Conservation (phyloP, 1,140 invertebrate genomes). For the Hycleus phaleratus region DNA sequence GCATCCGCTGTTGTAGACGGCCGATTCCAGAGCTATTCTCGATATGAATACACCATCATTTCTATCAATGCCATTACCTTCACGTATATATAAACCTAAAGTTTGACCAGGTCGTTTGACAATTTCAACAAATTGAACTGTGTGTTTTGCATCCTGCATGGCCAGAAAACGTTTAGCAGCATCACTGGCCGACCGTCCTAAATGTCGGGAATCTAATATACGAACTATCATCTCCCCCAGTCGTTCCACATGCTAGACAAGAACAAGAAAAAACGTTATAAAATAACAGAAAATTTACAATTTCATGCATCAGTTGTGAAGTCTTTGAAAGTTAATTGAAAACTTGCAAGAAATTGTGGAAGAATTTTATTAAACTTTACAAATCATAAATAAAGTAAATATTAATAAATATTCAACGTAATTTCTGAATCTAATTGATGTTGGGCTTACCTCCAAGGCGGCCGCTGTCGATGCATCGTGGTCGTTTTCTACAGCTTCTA, state of each 20-base stretch:
- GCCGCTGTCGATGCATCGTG: slow-evolving; percentile 86
- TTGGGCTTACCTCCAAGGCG: slow-evolving; percentile 60
- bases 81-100: slow-evolving; percentile 93
- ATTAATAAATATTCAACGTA: too few relatives aligned
- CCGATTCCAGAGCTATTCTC: slow-evolving; percentile 92
- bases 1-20: slow-evolving; percentile 93
- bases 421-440: too few relatives aligned
- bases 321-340: background rate
- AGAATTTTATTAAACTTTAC: too few relatives aligned
- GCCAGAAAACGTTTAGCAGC: slow-evolving; percentile 74
- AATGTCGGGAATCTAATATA: slow-evolving; percentile 75
- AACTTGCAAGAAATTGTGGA: background rate
- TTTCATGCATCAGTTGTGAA: background rate
- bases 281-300: background rate
- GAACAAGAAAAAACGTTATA: background rate
- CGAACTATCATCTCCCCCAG: slow-evolving; percentile 91
- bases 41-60: slow-evolving; percentile 97
- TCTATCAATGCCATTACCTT: slow-evolving; percentile 89
- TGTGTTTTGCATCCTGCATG: slow-evolving; percentile 68
- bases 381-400: too few relatives aligned
- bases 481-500: slow-evolving; percentile 92
- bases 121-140: slow-evolving; percentile 94
- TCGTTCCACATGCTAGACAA: slow-evolving; percentile 66
- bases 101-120: slow-evolving; percentile 98
- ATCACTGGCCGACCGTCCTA: slow-evolving; percentile 74